These are phyloP conservation scores for Drosophila trichaetosa DNA, from an alignment of 2,888 invertebrate genomes.

Conservation along the genomic window DNA sequence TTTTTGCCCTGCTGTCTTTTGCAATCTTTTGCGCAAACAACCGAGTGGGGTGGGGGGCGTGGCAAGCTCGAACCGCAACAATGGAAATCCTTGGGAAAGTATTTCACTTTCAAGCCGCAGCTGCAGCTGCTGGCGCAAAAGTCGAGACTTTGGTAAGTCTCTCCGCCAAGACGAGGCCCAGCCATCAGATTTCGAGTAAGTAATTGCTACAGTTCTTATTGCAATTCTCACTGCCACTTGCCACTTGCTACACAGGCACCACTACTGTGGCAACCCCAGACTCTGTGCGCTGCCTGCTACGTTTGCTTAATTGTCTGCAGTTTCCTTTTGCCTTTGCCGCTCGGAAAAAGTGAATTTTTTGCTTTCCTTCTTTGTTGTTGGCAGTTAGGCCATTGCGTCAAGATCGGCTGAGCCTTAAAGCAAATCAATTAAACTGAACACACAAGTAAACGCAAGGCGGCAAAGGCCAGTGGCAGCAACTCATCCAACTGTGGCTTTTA, in stretches of 20 bases:
- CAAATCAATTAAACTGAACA: slow-evolving; percentile 71
- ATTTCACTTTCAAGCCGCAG: slow-evolving; percentile 72
- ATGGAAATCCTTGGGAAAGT: slow-evolving; percentile 72
- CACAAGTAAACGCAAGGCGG: slow-evolving; percentile 48
- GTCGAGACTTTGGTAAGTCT: slow-evolving; percentile 48
- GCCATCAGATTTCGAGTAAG: slow-evolving; percentile 71
- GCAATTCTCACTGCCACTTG: slow-evolving; percentile 38
- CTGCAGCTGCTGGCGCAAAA: slow-evolving; percentile 58
- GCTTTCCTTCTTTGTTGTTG: slow-evolving; percentile 19
- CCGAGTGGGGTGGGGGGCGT: neutral
- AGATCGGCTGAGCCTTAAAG: slow-evolving; percentile 64
- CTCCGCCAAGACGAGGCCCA: slow-evolving; percentile 15
- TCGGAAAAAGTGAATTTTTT: slow-evolving; percentile 29
- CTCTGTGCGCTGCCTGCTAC: slow-evolving; percentile 16
- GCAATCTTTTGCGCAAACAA: slow-evolving; percentile 53
- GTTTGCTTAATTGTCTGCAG: slow-evolving; percentile 74
- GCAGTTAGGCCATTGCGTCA: slow-evolving; percentile 33
- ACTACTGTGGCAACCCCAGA: neutral
- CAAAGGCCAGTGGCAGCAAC: slow-evolving; percentile 27
- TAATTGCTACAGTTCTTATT: slow-evolving; percentile 72
- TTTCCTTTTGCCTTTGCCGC: slow-evolving; percentile 61
- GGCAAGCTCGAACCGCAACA: slow-evolving; percentile 60
- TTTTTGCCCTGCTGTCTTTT: slow-evolving; percentile 22
- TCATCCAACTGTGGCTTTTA: slow-evolving; percentile 32
- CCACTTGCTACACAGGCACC: slow-evolving; percentile 16